These are phyloP conservation scores for Girardinichthys multiradiatus DNA, from an alignment of 2,113 vertebrate genomes.

Conservation along the genomic window DNA sequence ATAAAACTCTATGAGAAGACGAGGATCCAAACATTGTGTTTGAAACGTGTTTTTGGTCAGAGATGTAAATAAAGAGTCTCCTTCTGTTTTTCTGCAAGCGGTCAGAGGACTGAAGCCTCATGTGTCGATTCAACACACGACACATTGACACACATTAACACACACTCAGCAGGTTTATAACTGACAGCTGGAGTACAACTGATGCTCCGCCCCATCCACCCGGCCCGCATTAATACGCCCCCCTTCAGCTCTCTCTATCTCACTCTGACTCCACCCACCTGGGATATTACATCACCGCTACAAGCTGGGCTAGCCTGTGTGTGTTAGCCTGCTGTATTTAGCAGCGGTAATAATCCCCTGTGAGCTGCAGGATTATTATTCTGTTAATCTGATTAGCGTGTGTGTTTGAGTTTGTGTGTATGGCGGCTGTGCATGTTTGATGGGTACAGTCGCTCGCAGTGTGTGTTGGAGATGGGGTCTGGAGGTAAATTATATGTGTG, in stretches of 20 bases:
- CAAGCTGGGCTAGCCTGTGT: conserved; percentile 20
- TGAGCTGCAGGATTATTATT: conserved; percentile 51
- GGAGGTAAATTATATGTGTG: conserved; percentile 6
- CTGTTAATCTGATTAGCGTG: conserved; percentile 61
- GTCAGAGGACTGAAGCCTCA: conserved; percentile 30
- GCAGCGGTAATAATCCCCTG: conserved; percentile 44
- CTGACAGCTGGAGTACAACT: conserved; percentile 30
- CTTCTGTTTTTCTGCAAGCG: conserved; percentile 34
- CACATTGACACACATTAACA: conserved; percentile 34
- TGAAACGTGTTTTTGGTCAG: neutral
- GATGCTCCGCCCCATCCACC: conserved; percentile 24
- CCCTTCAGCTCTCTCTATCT: neutral
- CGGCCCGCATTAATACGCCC: neutral
- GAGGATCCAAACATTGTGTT: neutral
- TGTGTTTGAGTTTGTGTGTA: neutral
- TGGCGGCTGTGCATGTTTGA: neutral
- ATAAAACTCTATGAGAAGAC: neutral
- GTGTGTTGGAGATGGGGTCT: neutral
- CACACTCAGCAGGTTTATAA: conserved; percentile 48
- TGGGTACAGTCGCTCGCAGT: neutral
- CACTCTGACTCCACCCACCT: neutral
- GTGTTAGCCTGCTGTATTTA: conserved; percentile 41
- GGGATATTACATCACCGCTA: conserved; percentile 20
- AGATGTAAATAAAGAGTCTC: neutral
- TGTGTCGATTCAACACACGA: conserved; percentile 12